Evolutionary conservation across 1,140 invertebrate genomes (phyloP), one percentile per base, ranked within the genome.

Genomic region (Saccostrea echinata): DNA sequence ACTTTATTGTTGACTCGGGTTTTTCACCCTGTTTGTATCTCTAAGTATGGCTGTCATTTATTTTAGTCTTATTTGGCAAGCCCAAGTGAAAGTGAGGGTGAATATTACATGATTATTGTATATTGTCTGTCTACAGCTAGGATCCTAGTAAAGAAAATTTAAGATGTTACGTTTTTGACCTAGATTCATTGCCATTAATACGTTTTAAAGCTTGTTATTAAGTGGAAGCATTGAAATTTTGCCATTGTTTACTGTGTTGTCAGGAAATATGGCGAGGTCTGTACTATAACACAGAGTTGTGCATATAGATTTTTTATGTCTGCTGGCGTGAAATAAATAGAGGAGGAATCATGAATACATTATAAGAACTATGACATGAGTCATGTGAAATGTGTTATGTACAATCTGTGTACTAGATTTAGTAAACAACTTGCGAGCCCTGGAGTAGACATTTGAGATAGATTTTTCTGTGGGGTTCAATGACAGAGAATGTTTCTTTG

Each of bases 191-290:
- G 27, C 68, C 30, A 11, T 76, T 27, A 76, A 76, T 76, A 33
- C 16, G 68, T 16, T 76, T 76, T 76, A 76, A 76, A 76, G 27
- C 68, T 76, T 30, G 30, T 76, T 16, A 76, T 76, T 76, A 76
- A 76, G 68, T 76, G 68, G 68, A 76, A 76, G 68, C 24, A 33
- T 76, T 76, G 68, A 76, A 76, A 76, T 76, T 30, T 76, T 76
- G 68, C 68, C 68, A 76, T 76, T 76, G 68, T 76, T 76, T 76
- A 76, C 27, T 76, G 68, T 76, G 68, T 76, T 76, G 68, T 76
- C 27, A 76, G 68, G 68, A 76, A 76, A 76, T 76, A 33, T 76
- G 68, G 68, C 68, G 68, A 76, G 68, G 13, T 33, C 24, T 30
- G 68, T 76, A 76, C 16, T 27, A 76, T 76, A 76, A 30, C 68